Percentiles rank a stretch among this genome's conserved stretches.
Evolutionary conservation across 2,797 vertebrate species (phyloP).

Genomic region (Smutsia temminckii): DNA sequence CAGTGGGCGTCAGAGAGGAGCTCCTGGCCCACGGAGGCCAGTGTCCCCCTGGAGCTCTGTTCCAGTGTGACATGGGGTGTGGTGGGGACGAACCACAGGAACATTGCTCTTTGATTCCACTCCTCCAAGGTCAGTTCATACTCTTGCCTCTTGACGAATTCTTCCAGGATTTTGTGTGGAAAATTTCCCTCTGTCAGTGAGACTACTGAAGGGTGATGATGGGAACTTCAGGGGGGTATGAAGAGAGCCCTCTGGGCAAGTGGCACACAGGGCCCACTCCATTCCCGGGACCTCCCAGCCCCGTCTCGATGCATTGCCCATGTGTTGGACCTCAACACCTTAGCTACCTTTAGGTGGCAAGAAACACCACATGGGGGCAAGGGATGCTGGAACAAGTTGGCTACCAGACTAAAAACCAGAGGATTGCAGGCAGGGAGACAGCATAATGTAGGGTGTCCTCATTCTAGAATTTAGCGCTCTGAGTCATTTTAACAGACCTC

Average conservation of each 20-base stretch:
- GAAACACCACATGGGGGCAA: not conserved
- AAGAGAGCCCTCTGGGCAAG: not conserved
- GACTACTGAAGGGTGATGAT: not conserved
- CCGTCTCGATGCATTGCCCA: fast-evolving
- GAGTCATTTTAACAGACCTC: not conserved
- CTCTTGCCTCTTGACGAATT: not conserved
- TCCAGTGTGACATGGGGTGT: fast-evolving
- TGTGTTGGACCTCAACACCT: not conserved
- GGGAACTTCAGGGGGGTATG: not conserved
- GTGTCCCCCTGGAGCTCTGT: not conserved
- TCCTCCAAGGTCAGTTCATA: not conserved
- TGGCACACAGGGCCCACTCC: too few relatives aligned
- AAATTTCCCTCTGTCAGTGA: not conserved
- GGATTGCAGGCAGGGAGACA: not conserved
- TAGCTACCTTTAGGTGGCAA: not conserved
- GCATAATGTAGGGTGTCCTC: not conserved
- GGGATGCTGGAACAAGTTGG: not conserved
- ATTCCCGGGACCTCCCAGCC: not conserved
- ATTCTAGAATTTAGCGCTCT: not conserved
- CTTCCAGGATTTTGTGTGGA: not conserved
- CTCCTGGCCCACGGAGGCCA: not conserved
- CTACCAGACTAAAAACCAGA: not conserved
- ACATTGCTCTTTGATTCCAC: not conserved
- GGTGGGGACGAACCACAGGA: not conserved
- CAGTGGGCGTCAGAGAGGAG: not conserved